Evolutionary conservation across 2,797 vertebrate species (phyloP), one percentile per base, ranked within the genome.

Genomic region (Rhabdomys pumilio): DNA sequence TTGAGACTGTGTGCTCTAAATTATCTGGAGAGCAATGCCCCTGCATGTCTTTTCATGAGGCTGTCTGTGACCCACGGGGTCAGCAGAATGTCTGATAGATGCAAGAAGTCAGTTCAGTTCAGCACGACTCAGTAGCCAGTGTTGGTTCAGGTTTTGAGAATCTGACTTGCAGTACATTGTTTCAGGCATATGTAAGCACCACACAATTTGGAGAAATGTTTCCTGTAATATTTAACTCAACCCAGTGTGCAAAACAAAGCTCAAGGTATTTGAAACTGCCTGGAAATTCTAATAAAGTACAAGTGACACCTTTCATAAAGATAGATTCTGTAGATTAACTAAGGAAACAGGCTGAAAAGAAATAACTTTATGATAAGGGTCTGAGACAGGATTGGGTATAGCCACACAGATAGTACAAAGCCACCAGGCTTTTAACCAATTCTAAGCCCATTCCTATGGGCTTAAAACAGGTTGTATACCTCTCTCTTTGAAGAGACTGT

Each of bases 1-100:
- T 80, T 67, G 41, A 89, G 73, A 63, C 17, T 85, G 41, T 29
- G 83, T 91, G 75, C 90, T 95, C 81, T 89, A 87, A 93, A 47
- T 41, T 73, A 81, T 26, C 34, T 80, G 86, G 79, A 55, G 34
- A 93, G 65, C 96, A 76, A 85, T 4, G 90, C 3, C 44, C 76
- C 29, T 93, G 61, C 2, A 44, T 89, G 77, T 86, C 63, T 65
- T 94, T 89, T 94, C 89, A 96, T 67, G 19, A 34, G 26, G 19
- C 22, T 85, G 8, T 24, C 31, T n/a, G 63, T 84, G 61, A 44
- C 29, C 5, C 24, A 15, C 5, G 10, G 29, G 17, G 41, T 31
- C 41, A 34, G 29, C 29, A 65, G 59, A 61, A 3, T 14, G 3
- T 67, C 20, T n/a, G 29, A 50, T 6, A 50, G 31, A 85, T 31